Evolutionary conservation across 1,140 invertebrate genomes (phyloP).

Genomic region (Prorops nasuta): DNA sequence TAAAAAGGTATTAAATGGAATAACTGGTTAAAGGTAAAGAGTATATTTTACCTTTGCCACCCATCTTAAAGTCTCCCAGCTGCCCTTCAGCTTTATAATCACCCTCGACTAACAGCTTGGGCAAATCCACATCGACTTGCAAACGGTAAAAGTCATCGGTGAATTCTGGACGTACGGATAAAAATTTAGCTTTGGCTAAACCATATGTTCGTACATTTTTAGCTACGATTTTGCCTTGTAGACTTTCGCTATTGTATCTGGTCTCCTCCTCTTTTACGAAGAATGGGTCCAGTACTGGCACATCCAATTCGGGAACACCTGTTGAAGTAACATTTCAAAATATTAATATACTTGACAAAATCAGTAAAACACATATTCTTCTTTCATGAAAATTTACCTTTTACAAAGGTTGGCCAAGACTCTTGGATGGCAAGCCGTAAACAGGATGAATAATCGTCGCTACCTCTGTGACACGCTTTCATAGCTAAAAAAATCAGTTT

Average conservation of each 20-base stretch:
- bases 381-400: too few relatives aligned
- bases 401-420: slow-evolving; percentile 45
- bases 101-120: slow-evolving; percentile 52
- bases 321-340: not conserved
- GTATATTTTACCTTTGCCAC: slow-evolving; percentile 53
- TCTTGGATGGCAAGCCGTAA: slow-evolving; percentile 50
- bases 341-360: slow-evolving; percentile 3
- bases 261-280: slow-evolving; percentile 46
- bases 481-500: slow-evolving; percentile 19
- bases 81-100: slow-evolving; percentile 56
- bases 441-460: slow-evolving; percentile 46
- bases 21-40: not conserved
- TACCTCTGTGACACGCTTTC: slow-evolving; percentile 43
- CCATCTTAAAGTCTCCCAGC: slow-evolving; percentile 53
- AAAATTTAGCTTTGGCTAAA: slow-evolving; percentile 49
- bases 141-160: slow-evolving; percentile 55
- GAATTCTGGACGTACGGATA: slow-evolving; percentile 56
- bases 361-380: too few relatives aligned
- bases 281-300: slow-evolving; percentile 57
- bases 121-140: slow-evolving; percentile 58
- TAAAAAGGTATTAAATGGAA: not conserved
- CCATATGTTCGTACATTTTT: slow-evolving; percentile 55
- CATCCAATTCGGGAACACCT: slow-evolving; percentile 55
- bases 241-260: slow-evolving; percentile 54
- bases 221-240: slow-evolving; percentile 49